Evolutionary conservation across 1,140 invertebrate species (phyloP).

Genomic region (Drosophila pectinifera): DNA sequence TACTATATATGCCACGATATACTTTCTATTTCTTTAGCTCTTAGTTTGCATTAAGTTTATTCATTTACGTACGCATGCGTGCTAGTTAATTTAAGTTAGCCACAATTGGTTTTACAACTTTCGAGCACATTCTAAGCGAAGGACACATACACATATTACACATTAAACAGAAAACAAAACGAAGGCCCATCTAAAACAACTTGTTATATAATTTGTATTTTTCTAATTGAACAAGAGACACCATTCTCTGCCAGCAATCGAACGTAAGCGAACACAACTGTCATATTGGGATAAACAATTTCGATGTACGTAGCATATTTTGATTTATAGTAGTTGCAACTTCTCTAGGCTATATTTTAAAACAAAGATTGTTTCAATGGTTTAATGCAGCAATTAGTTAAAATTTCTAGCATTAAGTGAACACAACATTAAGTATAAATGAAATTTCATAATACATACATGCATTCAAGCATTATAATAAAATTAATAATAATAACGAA

Average conservation of each 20-base stretch:
- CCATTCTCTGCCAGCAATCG: slow-evolving; percentile 59
- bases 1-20: slow-evolving; percentile 38
- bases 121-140: slow-evolving; percentile 66
- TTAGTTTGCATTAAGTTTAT: slow-evolving; percentile 44
- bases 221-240: slow-evolving; percentile 55
- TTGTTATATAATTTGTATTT: slow-evolving; percentile 75
- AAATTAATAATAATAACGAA: slow-evolving; percentile 20
- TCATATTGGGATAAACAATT: slow-evolving; percentile 78
- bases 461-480: slow-evolving; percentile 47
- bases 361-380: slow-evolving; percentile 72
- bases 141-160: slow-evolving; percentile 34
- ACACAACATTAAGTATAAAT: slow-evolving; percentile 67
- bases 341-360: slow-evolving; percentile 75
- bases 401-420: slow-evolving; percentile 74
- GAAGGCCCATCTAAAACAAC: slow-evolving; percentile 49
- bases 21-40: slow-evolving; percentile 40
- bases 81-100: slow-evolving; percentile 78
- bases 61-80: slow-evolving; percentile 44
- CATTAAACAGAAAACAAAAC: slow-evolving; percentile 18
- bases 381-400: slow-evolving; percentile 79
- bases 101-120: slow-evolving; percentile 64
- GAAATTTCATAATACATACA: slow-evolving; percentile 64
- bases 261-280: slow-evolving; percentile 80
- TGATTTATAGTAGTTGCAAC: slow-evolving; percentile 78
- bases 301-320: slow-evolving; percentile 75